A percentile compares a stretch with the other conserved stretches of the same genome.
Conservation (phyloP, 2,888 invertebrate species). For the Andrena haemorrhoa region DNA sequence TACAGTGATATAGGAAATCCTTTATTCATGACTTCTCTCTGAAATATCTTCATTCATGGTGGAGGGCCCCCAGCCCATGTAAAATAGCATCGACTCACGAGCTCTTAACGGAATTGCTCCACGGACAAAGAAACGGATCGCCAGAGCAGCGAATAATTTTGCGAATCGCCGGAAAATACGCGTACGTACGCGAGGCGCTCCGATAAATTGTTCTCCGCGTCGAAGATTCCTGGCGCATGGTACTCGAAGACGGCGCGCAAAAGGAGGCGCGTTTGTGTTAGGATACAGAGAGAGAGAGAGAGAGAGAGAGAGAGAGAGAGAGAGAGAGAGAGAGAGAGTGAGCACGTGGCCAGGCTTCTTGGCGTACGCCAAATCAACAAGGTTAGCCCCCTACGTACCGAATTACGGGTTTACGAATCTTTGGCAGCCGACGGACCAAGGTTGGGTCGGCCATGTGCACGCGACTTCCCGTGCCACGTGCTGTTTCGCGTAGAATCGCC, state of each 20-base stretch:
- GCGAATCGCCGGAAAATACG: background rate
- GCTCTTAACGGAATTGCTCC: background rate
- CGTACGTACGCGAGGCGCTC: background rate
- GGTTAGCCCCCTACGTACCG: slow-evolving; percentile 73
- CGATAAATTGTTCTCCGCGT: slow-evolving; percentile 13
- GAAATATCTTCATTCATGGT: no score
- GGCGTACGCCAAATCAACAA: slow-evolving; percentile 79
- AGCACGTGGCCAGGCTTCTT: slow-evolving; percentile 74
- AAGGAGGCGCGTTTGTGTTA: slow-evolving; percentile 43
- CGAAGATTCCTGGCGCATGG: slow-evolving; percentile 43
- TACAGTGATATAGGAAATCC: no score
- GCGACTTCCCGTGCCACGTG: slow-evolving; percentile 72
- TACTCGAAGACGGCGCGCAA: slow-evolving; percentile 18
- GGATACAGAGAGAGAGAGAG: background rate
- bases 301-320: no score
- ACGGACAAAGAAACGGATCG: background rate
- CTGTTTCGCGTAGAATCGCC: slow-evolving; percentile 39
- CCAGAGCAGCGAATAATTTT: background rate
- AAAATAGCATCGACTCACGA: no score
- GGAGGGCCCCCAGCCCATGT: no score
- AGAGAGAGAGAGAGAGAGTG: background rate
- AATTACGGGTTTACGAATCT: slow-evolving; percentile 78
- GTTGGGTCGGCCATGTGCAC: slow-evolving; percentile 74
- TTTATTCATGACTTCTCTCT: no score
- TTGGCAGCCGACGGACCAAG: slow-evolving; percentile 76